phyloP scores from a whole-genome alignment of 2,888 invertebrate genomes.

The Spodoptera picta region DNA sequence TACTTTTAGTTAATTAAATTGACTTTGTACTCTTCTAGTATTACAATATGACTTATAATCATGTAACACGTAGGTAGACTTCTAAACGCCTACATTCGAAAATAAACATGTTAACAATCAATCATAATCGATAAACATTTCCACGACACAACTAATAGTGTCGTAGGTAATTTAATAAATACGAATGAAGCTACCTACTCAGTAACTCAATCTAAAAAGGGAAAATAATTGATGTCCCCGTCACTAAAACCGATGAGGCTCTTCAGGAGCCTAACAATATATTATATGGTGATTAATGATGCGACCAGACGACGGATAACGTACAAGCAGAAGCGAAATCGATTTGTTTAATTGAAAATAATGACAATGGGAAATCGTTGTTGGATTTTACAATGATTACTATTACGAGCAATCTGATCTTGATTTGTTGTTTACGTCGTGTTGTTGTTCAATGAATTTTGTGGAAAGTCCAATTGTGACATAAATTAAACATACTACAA shows the following conservation, averaged over 20 bases:
- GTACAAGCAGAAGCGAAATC: conserved; percentile 56
- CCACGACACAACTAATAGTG: background rate
- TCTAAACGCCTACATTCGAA: too few relatives aligned
- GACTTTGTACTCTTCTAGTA: too few relatives aligned
- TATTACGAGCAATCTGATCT: too few relatives aligned
- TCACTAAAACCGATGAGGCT: conserved; percentile 47
- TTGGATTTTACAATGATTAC: conserved; percentile 8
- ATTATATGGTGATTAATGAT: conserved; percentile 66
- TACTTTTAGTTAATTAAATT: too few relatives aligned
- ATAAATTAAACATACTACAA: too few relatives aligned
- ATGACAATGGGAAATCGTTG: conserved; percentile 47
- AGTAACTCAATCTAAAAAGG: conserved; percentile 46
- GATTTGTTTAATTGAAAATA: conserved; percentile 73
- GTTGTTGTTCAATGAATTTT: too few relatives aligned
- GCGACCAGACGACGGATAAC: conserved; percentile 57
- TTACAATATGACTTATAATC: too few relatives aligned
- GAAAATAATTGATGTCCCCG: conserved; percentile 53
- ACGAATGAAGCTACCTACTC: conserved; percentile 3
- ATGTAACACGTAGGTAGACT: too few relatives aligned
- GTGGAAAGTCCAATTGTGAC: too few relatives aligned
- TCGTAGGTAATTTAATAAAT: conserved; percentile 17
- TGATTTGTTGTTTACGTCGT: too few relatives aligned
- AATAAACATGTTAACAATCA: conserved; percentile 2
- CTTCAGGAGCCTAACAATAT: conserved; percentile 51
- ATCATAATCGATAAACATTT: conserved; percentile 1